Base-by-base conservation (phyloP, 2,888 invertebrate species). In the Alentia gelatinosa region DNA sequence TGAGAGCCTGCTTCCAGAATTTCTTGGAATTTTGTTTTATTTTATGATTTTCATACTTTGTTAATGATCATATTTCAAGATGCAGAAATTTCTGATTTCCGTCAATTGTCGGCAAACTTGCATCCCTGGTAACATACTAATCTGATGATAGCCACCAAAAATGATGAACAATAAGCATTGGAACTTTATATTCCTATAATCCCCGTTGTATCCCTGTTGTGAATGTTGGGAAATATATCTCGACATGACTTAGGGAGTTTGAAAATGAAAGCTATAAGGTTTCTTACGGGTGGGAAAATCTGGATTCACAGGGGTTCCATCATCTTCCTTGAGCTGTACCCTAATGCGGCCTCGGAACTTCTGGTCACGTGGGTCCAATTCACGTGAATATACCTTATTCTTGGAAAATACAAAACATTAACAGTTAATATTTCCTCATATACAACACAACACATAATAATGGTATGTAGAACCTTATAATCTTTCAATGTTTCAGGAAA, bases 311-410 rank as follows among this genome's bases (percentile, higher is more conserved):
- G 98, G 97, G 33, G 97, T 96, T 0, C 98, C 98, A 96, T 99
- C 98, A 95, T 98, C 98, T 96, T 98, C 98, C 95, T 98, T 98
- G 92, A 99, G 96, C 95, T 99, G 99, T 0, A 99, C 98, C 90
- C 99, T 97, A 92, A 99, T 98, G 91, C 99, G 97, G 0, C 99
- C 99, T 93, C 98, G 97, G 94, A 97, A 97, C 83, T 97, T 96
- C 92, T 98, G 97, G 96, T 99, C 99, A 88, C 94, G 93, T 96
- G 98, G 98, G 96, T 99, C 99, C 91, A 97, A 97, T 96, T 99
- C 99, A 75, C 98, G 97, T 9, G 98, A 97, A 96, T 99, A 99
- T 50, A 98, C 97, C 96, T 99, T 99, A 92, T 96, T 96, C 95
- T 96, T 93, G 3, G 23, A 56, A n/a, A 1, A 5, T 19, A 56